phyloP scores from a whole-genome alignment of 2,797 vertebrate genomes.

The Sitta carolinensis region DNA sequence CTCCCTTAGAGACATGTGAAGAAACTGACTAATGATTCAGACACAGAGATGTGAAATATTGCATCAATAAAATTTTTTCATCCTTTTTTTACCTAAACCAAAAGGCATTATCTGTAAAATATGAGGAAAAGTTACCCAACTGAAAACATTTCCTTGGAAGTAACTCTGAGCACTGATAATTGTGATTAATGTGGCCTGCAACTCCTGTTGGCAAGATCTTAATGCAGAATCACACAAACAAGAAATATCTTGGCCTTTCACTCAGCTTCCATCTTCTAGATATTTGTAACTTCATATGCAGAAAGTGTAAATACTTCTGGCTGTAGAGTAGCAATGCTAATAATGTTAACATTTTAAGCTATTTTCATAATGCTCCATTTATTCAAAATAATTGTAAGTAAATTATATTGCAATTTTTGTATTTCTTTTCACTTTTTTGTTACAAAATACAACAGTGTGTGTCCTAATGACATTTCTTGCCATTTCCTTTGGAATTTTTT shows the following conservation, averaged over 20 bases:
- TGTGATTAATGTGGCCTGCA: slow-evolving; percentile 3
- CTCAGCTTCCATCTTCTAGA: not conserved
- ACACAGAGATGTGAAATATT: not conserved
- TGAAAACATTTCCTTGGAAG: not conserved
- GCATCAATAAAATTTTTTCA: not conserved
- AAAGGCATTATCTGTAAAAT: not conserved
- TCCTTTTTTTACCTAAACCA: not conserved
- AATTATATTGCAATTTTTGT: not conserved
- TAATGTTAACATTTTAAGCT: not conserved
- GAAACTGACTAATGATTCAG: not conserved
- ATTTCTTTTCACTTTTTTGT: not conserved
- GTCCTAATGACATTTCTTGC: not conserved
- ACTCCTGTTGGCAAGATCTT: not conserved
- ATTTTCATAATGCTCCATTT: not conserved
- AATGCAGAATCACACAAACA: not conserved
- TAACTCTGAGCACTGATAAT: not conserved
- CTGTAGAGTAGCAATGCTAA: not conserved
- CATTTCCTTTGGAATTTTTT: not conserved
- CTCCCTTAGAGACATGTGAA: not conserved
- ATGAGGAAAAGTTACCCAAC: not conserved
- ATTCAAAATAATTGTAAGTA: not conserved
- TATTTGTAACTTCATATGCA: not conserved
- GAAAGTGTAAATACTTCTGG: not conserved
- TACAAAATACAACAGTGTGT: not conserved
- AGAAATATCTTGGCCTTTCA: not conserved